phyloP scores from a whole-genome alignment of 2,888 invertebrate genomes.

The Tricholauxania praeusta region DNA sequence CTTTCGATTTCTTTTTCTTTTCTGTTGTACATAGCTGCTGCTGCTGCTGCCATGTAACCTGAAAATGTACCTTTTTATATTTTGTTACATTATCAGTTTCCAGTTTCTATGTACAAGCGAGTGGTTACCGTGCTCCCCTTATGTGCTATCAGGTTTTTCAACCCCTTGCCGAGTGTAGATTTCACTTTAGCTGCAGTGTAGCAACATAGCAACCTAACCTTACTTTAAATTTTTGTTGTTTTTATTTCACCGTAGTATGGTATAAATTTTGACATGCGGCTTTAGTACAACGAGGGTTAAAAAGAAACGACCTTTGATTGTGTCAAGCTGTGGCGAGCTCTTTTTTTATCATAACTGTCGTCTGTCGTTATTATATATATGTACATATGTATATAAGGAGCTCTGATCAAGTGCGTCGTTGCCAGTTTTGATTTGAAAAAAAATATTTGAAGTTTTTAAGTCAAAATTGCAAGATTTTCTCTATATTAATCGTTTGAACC shows the following conservation, averaged over 20 bases:
- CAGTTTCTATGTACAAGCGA: too few relatives aligned
- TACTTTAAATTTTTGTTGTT: not conserved
- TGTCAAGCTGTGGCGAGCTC: slow-evolving; percentile 6
- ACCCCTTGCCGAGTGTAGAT: not conserved
- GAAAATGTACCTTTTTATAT: not conserved
- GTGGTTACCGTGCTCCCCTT: too few relatives aligned
- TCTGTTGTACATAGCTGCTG: not conserved
- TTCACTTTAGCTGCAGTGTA: too few relatives aligned
- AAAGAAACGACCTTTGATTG: slow-evolving; percentile 14
- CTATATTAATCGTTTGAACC: too few relatives aligned
- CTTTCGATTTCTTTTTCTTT: slow-evolving; percentile 17
- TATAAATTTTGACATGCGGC: slow-evolving; percentile 3
- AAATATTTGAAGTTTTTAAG: too few relatives aligned
- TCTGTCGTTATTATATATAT: slow-evolving; percentile 2
- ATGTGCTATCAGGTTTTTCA: not conserved
- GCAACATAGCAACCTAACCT: too few relatives aligned
- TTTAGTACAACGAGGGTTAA: not conserved
- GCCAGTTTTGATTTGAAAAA: too few relatives aligned
- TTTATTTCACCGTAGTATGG: not conserved
- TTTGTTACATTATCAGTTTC: too few relatives aligned
- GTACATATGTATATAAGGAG: too few relatives aligned
- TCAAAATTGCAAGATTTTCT: too few relatives aligned
- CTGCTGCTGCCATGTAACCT: not conserved
- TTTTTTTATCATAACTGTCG: not conserved
- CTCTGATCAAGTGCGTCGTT: too few relatives aligned